phyloP scores from a whole-genome alignment of 2,888 invertebrate species.

The Leptopilina myrica region DNA sequence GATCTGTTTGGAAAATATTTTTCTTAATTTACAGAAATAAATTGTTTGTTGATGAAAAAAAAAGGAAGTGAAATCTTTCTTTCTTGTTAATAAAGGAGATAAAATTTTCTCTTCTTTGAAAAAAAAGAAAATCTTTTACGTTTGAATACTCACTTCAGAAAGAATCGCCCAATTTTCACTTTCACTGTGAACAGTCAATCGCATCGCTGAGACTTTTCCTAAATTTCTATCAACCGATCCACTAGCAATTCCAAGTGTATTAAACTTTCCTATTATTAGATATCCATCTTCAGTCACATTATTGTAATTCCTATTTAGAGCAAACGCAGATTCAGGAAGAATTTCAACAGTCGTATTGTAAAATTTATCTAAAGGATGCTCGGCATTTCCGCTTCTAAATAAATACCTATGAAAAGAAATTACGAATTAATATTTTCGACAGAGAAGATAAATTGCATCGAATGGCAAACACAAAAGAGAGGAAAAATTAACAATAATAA shows the following conservation, averaged over 20 bases:
- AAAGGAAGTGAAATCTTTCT: too few relatives aligned
- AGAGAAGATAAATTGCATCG: background rate
- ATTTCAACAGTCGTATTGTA: slow-evolving; percentile 92
- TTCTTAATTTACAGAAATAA: background rate
- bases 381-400: slow-evolving; percentile 92
- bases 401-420: slow-evolving; percentile 80
- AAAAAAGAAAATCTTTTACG: too few relatives aligned
- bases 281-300: slow-evolving; percentile 84
- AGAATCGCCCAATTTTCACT: slow-evolving; percentile 94
- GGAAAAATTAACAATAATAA: slow-evolving; percentile 17
- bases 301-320: slow-evolving; percentile 78
- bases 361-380: slow-evolving; percentile 92
- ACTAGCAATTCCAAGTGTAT: slow-evolving; percentile 88
- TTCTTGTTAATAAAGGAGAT: too few relatives aligned
- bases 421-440: background rate
- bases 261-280: slow-evolving; percentile 83
- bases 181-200: slow-evolving; percentile 87
- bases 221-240: slow-evolving; percentile 82
- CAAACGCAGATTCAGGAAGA: slow-evolving; percentile 78
- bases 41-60: background rate
- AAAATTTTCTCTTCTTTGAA: too few relatives aligned
- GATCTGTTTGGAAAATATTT: slow-evolving; percentile 68
- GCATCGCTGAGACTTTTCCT: slow-evolving; percentile 84
- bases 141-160: slow-evolving; percentile 85
- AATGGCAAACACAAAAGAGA: background rate